Percentiles rank a stretch among this genome's conserved stretches.
Conservation (phyloP, 2,797 vertebrate genomes). For the Crenichthys baileyi region DNA sequence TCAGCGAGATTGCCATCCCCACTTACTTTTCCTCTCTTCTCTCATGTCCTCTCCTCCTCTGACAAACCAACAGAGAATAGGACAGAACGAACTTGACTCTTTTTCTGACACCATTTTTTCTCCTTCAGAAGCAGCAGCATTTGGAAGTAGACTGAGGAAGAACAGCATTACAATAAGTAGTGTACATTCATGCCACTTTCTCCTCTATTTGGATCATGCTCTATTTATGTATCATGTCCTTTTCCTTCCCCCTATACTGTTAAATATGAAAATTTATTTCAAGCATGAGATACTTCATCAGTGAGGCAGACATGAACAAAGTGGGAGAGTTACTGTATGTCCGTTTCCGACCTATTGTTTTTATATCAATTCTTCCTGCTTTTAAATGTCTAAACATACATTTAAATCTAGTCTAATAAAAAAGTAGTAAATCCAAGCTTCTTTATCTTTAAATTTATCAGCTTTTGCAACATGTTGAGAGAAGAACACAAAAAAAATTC, state of each 20-base stretch:
- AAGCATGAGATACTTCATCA: constrained; percentile 10
- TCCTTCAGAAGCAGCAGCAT: constrained; percentile 52
- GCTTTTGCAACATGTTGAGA: constrained; percentile 10
- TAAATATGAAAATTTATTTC: constrained; percentile 32
- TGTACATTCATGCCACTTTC: constrained; percentile 34
- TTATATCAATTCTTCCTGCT: neutral
- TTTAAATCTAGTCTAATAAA: neutral
- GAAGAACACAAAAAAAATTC: constrained; percentile 2
- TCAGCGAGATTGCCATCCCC: constrained; percentile 12
- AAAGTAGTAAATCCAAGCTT: constrained; percentile 2
- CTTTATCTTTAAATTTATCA: neutral
- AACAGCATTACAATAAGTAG: constrained; percentile 32
- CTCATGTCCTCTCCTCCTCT: constrained; percentile 32
- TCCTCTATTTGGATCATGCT: constrained; percentile 22
- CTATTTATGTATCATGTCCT: constrained; percentile 23
- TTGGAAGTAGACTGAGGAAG: constrained; percentile 37
- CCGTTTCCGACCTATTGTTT: neutral
- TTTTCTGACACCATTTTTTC: constrained; percentile 59
- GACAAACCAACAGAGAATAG: constrained; percentile 37
- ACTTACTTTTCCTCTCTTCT: constrained; percentile 19
- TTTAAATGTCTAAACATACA: constrained; percentile 6
- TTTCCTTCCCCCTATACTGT: neutral
- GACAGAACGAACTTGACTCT: constrained; percentile 44
- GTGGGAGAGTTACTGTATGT: neutral
- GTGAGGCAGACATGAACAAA: constrained; percentile 10